Evolutionary conservation across 2,888 invertebrate species (phyloP).

Genomic region (Lasioglossum vierecki): DNA sequence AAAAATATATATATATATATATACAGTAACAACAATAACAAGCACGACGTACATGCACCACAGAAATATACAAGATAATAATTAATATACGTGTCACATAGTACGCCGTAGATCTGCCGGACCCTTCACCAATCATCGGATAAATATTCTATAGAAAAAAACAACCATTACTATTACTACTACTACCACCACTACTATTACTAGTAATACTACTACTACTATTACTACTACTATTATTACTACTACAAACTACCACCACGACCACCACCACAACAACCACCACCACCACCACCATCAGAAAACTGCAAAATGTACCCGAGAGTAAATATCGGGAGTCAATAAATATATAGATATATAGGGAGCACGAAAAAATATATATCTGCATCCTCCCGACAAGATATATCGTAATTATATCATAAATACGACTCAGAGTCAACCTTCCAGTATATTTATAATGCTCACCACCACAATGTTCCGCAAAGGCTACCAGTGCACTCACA

Average conservation of each 20-base stretch:
- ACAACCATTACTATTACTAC: slow-evolving; percentile 11
- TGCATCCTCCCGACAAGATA: slow-evolving; percentile 11
- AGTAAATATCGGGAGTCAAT: slow-evolving; percentile 29
- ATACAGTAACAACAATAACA: slow-evolving; percentile 41
- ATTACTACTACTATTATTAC: slow-evolving; percentile 13
- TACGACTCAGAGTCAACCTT: slow-evolving; percentile 58
- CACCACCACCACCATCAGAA: slow-evolving; percentile 22
- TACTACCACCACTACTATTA: slow-evolving; percentile 11
- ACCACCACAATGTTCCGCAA: slow-evolving; percentile 79
- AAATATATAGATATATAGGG: slow-evolving; percentile 26
- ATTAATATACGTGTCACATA: slow-evolving; percentile 72
- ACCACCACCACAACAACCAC: slow-evolving; percentile 1
- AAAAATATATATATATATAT: slow-evolving; percentile 21
- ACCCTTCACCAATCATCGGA: slow-evolving; percentile 74
- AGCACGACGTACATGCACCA: slow-evolving; percentile 54
- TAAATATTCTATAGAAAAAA: slow-evolving; percentile 46
- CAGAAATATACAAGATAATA: slow-evolving; percentile 27
- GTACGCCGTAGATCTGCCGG: slow-evolving; percentile 81
- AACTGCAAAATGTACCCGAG: slow-evolving; percentile 50
- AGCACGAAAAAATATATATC: slow-evolving; percentile 42
- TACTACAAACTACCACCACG: slow-evolving; percentile 53
- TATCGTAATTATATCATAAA: slow-evolving; percentile 47
- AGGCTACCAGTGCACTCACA: slow-evolving; percentile 83
- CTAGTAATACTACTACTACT: not conserved
- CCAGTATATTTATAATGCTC: slow-evolving; percentile 67